These are phyloP conservation scores for Chrosomus eos DNA, from an alignment of 2,797 vertebrate genomes.

Conservation along the genomic window DNA sequence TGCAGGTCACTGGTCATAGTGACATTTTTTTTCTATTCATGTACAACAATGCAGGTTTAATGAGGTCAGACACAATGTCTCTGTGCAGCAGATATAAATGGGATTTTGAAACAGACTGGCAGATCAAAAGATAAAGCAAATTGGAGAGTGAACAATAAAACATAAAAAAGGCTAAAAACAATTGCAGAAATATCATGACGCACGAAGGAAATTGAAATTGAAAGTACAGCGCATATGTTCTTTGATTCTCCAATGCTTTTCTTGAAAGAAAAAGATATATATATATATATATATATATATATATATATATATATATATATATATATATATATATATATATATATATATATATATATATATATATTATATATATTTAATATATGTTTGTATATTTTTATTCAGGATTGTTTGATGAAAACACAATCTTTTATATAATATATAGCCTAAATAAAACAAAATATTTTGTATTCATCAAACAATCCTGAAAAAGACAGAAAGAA, in stretches of 20 bases:
- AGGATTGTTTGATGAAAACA: neutral
- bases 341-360: too few relatives aligned
- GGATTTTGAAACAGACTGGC: neutral
- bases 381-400: too few relatives aligned
- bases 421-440: neutral
- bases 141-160: neutral
- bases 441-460: too few relatives aligned
- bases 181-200: neutral
- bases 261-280: neutral
- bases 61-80: conserved; percentile 46
- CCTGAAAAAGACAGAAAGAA: neutral
- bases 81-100: neutral
- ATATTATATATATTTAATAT: too few relatives aligned
- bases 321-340: too few relatives aligned
- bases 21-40: conserved; percentile 49
- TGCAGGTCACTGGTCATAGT: conserved; percentile 47
- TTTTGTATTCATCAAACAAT: neutral
- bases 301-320: too few relatives aligned
- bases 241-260: neutral
- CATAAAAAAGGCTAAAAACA: neutral
- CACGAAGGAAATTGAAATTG: neutral
- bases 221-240: neutral
- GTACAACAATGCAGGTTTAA: conserved; percentile 48
- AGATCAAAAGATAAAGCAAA: conserved; percentile 50
- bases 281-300: neutral